phyloP scores from a whole-genome alignment of 2,797 vertebrate species.

The Aldrovandia affinis region DNA sequence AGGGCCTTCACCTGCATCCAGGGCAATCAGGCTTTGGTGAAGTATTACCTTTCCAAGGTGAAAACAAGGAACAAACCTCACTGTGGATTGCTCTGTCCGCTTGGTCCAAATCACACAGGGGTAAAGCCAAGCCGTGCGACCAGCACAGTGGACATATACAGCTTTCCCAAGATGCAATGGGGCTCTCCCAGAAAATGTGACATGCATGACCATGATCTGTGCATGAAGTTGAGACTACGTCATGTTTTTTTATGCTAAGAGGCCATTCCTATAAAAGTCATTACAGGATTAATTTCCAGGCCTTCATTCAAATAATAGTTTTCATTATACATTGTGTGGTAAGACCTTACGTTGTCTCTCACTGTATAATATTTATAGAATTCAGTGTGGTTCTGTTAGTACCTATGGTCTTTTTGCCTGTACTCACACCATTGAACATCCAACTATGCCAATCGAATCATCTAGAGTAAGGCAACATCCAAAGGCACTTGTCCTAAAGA shows the following conservation, averaged over 20 bases:
- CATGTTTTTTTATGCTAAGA: background rate
- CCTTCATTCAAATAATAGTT: background rate
- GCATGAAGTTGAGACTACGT: background rate
- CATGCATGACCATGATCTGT: background rate
- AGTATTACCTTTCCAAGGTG: too few species aligned
- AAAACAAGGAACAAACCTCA: background rate
- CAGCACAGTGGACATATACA: background rate
- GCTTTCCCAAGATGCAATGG: background rate
- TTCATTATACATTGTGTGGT: background rate
- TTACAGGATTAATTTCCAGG: background rate
- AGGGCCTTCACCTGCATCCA: slow-evolving; percentile 17
- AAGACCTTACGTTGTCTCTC: background rate
- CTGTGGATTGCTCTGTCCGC: background rate
- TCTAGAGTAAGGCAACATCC: background rate
- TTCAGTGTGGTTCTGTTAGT: background rate
- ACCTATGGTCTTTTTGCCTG: background rate
- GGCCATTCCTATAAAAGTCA: background rate
- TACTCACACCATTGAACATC: background rate
- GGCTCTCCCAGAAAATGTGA: too few species aligned
- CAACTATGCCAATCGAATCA: background rate
- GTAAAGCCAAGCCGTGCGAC: background rate
- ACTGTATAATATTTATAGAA: background rate
- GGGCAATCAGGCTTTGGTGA: background rate
- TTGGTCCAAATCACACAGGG: background rate
- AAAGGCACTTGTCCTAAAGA: background rate